These are phyloP conservation scores for Hydrozoanthus tunicans DNA, from an alignment of 64 coral and sea anemone genomes.

Conservation along the genomic window DNA sequence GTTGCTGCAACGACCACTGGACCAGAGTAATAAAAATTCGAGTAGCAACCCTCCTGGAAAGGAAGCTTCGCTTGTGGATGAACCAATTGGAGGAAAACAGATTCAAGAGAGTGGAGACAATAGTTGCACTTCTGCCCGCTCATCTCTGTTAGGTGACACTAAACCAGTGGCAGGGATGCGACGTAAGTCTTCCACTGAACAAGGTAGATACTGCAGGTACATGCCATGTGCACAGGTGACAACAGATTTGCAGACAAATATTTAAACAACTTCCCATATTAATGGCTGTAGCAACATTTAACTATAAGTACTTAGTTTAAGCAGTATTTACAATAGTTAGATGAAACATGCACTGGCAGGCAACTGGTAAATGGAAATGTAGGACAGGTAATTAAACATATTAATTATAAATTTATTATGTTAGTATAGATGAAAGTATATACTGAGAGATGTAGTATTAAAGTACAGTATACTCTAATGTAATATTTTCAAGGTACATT, in stretches of 20 bases:
- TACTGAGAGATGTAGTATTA: too few relatives aligned
- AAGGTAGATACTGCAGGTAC: constrained; percentile 53
- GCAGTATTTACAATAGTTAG: too few relatives aligned
- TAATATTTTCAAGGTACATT: too few relatives aligned
- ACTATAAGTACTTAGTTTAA: too few relatives aligned
- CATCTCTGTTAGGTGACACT: constrained; percentile 20
- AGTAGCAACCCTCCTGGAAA: neutral
- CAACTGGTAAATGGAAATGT: too few relatives aligned
- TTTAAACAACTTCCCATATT: too few relatives aligned
- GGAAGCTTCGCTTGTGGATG: neutral
- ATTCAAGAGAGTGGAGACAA: neutral
- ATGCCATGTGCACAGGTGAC: neutral
- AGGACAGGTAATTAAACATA: too few relatives aligned
- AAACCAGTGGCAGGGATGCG: constrained; percentile 46
- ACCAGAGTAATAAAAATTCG: neutral
- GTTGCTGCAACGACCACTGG: constrained; percentile 21
- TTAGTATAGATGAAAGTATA: too few relatives aligned
- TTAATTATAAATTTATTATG: too few relatives aligned
- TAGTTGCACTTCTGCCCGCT: constrained; percentile 51
- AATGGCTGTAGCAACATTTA: too few relatives aligned
- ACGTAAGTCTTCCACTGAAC: constrained; percentile 46
- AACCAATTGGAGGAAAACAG: constrained; percentile 8
- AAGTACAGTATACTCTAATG: too few relatives aligned
- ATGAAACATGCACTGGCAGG: too few relatives aligned
- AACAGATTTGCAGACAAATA: neutral